Conservation (phyloP, 2,113 vertebrate species). For the Psilopsiagon aurifrons region DNA sequence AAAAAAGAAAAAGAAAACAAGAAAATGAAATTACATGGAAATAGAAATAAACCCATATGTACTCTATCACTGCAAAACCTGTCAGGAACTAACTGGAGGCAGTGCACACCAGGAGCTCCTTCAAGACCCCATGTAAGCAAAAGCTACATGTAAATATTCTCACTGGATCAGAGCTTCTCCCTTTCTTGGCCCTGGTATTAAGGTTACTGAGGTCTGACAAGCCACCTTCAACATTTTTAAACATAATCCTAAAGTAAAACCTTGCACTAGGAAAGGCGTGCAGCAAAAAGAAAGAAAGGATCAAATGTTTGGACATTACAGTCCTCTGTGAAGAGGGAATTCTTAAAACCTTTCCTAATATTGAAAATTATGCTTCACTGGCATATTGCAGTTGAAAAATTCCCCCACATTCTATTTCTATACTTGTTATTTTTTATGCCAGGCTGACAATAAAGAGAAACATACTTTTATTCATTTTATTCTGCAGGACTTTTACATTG, state of each 20-base stretch:
- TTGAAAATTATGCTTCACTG: neutral
- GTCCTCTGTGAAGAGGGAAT: neutral
- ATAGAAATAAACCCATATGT: neutral
- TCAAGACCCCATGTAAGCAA: neutral
- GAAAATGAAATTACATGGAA: neutral
- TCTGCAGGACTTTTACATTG: neutral
- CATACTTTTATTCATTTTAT: neutral
- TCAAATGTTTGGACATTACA: neutral
- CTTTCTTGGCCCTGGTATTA: neutral
- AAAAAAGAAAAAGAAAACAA: neutral
- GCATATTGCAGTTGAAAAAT: neutral
- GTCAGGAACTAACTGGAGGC: neutral
- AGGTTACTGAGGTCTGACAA: neutral
- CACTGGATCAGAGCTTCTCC: neutral
- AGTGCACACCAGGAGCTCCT: neutral
- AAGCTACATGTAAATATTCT: neutral
- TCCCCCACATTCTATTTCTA: neutral
- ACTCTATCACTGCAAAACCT: neutral
- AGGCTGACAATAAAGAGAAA: neutral
- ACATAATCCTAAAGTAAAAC: neutral
- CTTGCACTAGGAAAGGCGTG: neutral
- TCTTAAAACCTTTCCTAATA: neutral
- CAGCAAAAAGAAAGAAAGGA: neutral
- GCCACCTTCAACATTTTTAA: neutral
- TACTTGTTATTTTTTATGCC: neutral